phyloP scores from a whole-genome alignment of 2,797 vertebrate genomes.

The Borostomias antarcticus region DNA sequence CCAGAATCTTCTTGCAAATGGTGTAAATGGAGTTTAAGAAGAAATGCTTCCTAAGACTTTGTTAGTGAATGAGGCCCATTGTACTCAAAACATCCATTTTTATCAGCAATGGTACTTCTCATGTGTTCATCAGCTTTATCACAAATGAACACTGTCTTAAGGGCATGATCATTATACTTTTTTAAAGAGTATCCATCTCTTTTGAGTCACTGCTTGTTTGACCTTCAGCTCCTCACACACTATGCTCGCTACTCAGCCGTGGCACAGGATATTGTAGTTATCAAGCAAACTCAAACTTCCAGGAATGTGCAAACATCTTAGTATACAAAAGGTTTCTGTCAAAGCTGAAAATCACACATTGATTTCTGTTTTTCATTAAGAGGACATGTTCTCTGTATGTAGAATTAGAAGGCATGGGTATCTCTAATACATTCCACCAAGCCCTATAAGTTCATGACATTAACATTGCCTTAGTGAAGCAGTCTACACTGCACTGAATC shows the following conservation, averaged over 20 bases:
- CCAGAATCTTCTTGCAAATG: no score
- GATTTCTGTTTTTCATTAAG: not conserved
- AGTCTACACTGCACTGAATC: not conserved
- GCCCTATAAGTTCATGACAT: not conserved
- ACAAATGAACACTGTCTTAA: not conserved
- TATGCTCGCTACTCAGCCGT: not conserved
- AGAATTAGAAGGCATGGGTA: not conserved
- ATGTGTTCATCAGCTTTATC: not conserved
- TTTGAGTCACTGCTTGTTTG: not conserved
- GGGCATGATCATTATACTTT: not conserved
- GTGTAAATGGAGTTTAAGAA: no score
- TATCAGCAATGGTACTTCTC: no score
- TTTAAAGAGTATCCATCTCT: not conserved
- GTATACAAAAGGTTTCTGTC: conserved; percentile 7
- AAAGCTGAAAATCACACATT: not conserved
- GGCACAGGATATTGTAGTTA: not conserved
- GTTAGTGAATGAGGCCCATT: no score
- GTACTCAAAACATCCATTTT: no score
- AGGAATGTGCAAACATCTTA: not conserved
- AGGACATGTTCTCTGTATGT: not conserved
- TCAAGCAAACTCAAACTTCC: not conserved
- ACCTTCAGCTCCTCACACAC: not conserved
- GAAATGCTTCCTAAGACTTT: no score
- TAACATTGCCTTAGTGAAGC: conserved; percentile 17
- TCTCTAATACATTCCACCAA: not conserved